phyloP scores from a whole-genome alignment of 2,113 vertebrate genomes.

The Sceloporus undulatus region DNA sequence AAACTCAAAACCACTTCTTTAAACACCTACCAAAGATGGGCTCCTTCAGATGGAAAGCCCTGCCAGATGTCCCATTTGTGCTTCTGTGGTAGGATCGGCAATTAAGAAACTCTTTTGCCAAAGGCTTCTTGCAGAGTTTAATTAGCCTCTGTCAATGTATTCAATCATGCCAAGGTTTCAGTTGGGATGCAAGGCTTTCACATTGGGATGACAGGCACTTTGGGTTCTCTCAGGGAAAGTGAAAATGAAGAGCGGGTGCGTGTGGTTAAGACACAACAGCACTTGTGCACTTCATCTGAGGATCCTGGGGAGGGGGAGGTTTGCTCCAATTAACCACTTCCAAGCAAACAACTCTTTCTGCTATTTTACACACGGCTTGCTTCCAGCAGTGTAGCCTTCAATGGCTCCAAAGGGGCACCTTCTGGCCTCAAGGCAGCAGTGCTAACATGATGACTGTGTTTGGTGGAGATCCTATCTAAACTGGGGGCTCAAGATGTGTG shows the following conservation, averaged over 20 bases:
- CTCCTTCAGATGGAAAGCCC: neutral
- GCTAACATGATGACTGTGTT: neutral
- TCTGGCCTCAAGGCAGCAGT: neutral
- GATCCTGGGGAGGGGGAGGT: neutral
- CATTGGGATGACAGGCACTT: neutral
- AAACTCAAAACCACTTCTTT: neutral
- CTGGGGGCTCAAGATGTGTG: too few species aligned
- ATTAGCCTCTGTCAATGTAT: neutral
- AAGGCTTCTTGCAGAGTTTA: too few species aligned
- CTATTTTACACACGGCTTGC: neutral
- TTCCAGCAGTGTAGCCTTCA: neutral
- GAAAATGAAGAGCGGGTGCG: neutral
- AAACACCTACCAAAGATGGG: neutral
- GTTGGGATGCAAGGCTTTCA: accelerated
- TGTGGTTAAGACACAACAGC: neutral
- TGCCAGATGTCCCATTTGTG: neutral
- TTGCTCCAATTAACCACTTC: neutral
- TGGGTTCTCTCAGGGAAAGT: neutral
- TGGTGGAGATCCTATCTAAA: neutral
- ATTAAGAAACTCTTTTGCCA: neutral
- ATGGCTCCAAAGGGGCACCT: too few species aligned
- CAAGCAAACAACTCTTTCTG: neutral
- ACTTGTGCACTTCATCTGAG: neutral
- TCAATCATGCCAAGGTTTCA: neutral
- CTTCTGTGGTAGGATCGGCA: neutral